Base-by-base conservation (phyloP, 2,797 vertebrate genomes). In the Acanthurus tractus region DNA sequence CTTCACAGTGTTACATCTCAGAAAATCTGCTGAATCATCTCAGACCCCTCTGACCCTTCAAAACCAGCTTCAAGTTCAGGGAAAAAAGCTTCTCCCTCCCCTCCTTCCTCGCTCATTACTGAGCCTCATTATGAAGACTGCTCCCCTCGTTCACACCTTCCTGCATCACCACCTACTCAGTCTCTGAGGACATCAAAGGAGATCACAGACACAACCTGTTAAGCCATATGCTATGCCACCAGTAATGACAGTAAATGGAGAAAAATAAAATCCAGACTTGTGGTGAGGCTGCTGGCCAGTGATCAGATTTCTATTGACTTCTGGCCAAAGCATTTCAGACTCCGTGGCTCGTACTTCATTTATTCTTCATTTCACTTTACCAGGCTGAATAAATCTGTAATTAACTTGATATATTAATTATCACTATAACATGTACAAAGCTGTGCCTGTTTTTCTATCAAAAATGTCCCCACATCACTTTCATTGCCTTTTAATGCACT, bases 1-100 rank as follows among this genome's bases (percentile, higher is more conserved):
- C 62, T 84, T 89, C 81, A 90, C 89, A 88, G 79, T 68, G 46
- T 63, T 42, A 22, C 53, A 63, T 64, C 66, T 57, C 13, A 29
- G 73, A 62, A 70, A 77, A 81, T 88, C 63, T 65, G 56, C 34
- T 75, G 63, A 73, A 74, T 68, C 64, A 46, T 52, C 23, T 73
- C 56, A 64, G 18, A 23, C 7, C n/a, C 3, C 3, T 58, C 52
- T 72, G 57, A 81, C 78, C 58, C n/a, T 53, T 82, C 20, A 48
- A 73, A 54, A 74, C 74, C 68, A 52, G 72, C 76, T 82, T 50
- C 34, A 59, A 70, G 75, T 75, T 23, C 48, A 69, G 52, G 46
- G 70, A 62, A 62, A 89, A 74, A 74, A 52, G 68, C 62, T 74
- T 74, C 54, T 66, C 55, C 29, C n/a, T 52, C 54, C 48, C 12